phyloP scores from a whole-genome alignment of 2,113 vertebrate species.

The Aegithalos caudatus region DNA sequence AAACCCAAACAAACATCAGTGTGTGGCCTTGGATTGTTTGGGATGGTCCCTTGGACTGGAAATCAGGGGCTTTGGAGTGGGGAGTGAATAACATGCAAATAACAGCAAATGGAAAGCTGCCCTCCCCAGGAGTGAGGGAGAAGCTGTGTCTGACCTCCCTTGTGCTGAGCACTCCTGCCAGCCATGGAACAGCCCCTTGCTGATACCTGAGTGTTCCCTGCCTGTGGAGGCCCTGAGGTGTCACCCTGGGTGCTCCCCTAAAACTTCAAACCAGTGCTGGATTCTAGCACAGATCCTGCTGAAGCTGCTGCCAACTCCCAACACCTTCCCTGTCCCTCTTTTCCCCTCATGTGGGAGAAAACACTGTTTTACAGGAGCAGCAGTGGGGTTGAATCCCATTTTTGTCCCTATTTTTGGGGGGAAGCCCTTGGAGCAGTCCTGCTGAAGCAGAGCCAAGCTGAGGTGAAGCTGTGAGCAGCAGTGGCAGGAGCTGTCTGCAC shows the following conservation, averaged over 20 bases:
- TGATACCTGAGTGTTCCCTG: neutral
- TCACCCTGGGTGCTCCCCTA: neutral
- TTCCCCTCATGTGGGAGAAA: rapidly evolving
- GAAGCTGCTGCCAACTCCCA: neutral
- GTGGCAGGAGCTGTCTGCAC: neutral
- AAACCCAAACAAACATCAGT: rapidly evolving
- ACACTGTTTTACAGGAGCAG: neutral
- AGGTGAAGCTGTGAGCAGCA: neutral
- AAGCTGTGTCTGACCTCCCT: no score
- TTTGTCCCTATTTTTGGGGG: neutral
- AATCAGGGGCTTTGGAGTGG: neutral
- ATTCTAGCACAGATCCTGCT: neutral
- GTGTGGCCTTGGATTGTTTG: neutral
- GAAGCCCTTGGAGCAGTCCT: neutral
- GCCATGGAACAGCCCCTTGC: neutral
- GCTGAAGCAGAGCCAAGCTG: neutral
- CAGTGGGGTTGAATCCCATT: neutral
- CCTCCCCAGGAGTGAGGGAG: rapidly evolving
- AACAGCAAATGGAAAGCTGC: neutral
- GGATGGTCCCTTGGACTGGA: neutral
- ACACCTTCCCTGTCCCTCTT: neutral
- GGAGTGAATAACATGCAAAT: neutral
- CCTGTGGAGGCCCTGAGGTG: rapidly evolving
- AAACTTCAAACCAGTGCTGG: neutral
- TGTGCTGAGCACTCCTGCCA: neutral